Evolutionary conservation across 2,113 vertebrate species (phyloP), one percentile per base, ranked within the genome.

Genomic region (Argyrosomus japonicus): DNA sequence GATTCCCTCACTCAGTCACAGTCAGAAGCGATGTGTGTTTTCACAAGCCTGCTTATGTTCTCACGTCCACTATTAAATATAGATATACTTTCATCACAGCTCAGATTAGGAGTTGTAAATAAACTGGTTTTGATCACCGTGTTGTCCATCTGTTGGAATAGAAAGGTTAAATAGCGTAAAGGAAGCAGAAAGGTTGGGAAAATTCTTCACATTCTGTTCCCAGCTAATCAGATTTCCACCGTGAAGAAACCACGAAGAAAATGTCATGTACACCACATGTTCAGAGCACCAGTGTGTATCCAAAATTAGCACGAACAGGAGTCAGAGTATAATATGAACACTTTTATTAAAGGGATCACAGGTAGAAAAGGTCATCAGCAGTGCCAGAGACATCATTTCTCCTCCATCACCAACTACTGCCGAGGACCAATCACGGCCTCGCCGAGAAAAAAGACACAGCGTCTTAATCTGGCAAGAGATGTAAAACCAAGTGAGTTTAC

Each of bases 311-410:
- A 83, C 19, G 9, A 51, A 64, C 40, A 62, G 68, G 50, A 74
- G 63, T 73, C 9, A 0, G 3, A 19, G 56, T 80, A 83, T 85
- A 76, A 86, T 91, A 89, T 81, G 85, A 93, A 92, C 88, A 93
- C 90, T 91, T 94, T 93, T 94, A 94, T 94, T 94, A 92, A 92
- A 93, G 92, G 87, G 89, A 83, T 93, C 81, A 90, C 91, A 87
- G 90, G 81, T 92, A 91, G 87, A 90, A 93, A 90, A 89, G 79
- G 84, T 83, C 75, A 77, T 77, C 85, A 87, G 81, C 80, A 87
- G 75, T 45, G 62, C 67, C 74, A 73, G 68, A 70, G 64, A 75
- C 63, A 79, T 70, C 72, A 60, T 51, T 73, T 73, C 69, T 63
- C 79, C 63, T 56, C 70, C 45, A 53, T 75, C 67, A 79, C 54